Conservation (phyloP, 64 coral and sea anemone genomes). For the Actinia equina region DNA sequence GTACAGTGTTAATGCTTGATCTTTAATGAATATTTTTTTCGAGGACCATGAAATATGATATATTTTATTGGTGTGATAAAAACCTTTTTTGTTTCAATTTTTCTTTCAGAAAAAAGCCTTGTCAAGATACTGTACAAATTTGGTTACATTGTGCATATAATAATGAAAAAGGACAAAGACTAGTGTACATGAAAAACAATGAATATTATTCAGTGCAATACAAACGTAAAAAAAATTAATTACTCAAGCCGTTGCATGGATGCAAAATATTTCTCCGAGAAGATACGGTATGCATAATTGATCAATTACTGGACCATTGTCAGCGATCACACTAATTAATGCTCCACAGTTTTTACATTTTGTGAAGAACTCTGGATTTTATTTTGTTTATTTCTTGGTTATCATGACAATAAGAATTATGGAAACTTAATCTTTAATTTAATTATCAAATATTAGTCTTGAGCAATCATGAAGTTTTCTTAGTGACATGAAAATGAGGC, state of each 20-base stretch:
- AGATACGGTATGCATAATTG: neutral
- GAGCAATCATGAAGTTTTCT: no score
- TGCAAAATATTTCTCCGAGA: neutral
- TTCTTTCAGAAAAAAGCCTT: neutral
- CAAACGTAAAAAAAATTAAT: neutral
- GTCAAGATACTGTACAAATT: neutral
- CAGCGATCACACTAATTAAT: neutral
- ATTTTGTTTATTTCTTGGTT: neutral
- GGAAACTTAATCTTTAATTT: no score
- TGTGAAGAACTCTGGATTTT: neutral
- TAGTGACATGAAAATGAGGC: neutral
- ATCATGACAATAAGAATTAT: neutral
- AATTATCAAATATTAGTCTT: no score
- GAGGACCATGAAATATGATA: no score
- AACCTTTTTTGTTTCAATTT: neutral
- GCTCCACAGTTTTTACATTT: neutral
- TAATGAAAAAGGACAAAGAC: neutral
- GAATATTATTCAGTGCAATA: neutral
- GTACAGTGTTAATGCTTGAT: no score
- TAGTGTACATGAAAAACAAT: conserved; percentile 8
- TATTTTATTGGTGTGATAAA: no score
- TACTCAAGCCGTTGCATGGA: neutral
- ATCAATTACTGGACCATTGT: neutral
- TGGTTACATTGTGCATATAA: neutral
- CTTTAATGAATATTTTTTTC: no score